Conservation (phyloP, 2,888 invertebrate species). For the Noctua comes region DNA sequence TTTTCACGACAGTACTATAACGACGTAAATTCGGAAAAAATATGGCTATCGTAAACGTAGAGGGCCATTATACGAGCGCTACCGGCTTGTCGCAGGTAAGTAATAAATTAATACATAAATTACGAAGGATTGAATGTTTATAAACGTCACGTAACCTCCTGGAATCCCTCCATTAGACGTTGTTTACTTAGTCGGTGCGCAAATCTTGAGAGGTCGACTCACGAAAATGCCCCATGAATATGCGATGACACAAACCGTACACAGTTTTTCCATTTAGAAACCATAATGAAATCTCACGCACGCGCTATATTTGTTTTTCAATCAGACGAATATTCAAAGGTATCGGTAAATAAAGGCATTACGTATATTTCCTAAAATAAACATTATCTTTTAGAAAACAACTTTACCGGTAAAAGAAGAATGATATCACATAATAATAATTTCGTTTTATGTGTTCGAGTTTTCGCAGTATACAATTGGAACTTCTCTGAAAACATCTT, state of each 20-base stretch:
- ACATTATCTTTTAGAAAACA: slow-evolving; percentile 9
- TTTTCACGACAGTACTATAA: slow-evolving; percentile 43
- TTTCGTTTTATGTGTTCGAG: slow-evolving; percentile 38
- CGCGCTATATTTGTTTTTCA: slow-evolving; percentile 84
- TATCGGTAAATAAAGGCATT: slow-evolving; percentile 50
- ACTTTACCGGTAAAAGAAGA: slow-evolving; percentile 10
- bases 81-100: slow-evolving; percentile 62
- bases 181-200: slow-evolving; percentile 88
- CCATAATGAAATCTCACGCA: slow-evolving; percentile 88
- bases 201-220: slow-evolving; percentile 89
- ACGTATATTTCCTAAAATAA: slow-evolving; percentile 17
- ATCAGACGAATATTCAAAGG: slow-evolving; percentile 78
- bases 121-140: slow-evolving; percentile 80
- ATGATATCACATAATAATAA: slow-evolving; percentile 26
- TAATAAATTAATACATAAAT: slow-evolving; percentile 79
- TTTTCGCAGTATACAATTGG: slow-evolving; percentile 35
- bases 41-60: slow-evolving; percentile 64
- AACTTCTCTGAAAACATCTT: slow-evolving; percentile 65
- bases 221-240: slow-evolving; percentile 90
- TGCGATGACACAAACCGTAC: slow-evolving; percentile 90
- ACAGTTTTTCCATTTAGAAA: slow-evolving; percentile 89
- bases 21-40: slow-evolving; percentile 54
- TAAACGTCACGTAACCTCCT: slow-evolving; percentile 84
- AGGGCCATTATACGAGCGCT: slow-evolving; percentile 57
- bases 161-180: slow-evolving; percentile 89